Evolutionary conservation across 2,113 vertebrate genomes (phyloP), one percentile per base, ranked within the genome.

Genomic region (Hippocampus mohnikei): DNA sequence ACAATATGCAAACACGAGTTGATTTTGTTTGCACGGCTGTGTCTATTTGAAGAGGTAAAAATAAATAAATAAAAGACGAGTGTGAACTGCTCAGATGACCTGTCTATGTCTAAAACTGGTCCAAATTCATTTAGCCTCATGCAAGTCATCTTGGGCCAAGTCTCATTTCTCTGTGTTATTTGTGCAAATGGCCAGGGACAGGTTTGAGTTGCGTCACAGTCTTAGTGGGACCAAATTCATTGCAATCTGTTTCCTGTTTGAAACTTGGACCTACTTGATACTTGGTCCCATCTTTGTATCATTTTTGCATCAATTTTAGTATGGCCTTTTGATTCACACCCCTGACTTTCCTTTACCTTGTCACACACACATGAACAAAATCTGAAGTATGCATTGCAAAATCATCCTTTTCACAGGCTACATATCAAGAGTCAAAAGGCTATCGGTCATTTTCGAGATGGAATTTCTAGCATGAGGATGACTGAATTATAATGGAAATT

Each of bases 41-140:
- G 70, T 81, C 85, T 88, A 86, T 88, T 89, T 88, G 85, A 74
- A 82, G 79, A 41, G 70, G 80, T 48, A 33, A 73, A 69, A 44
- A 42, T 9, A 42, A 42, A 42, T 8, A 42, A 44, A 44, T 15
- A 68, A 71, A 42, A 23, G 37, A 9, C 29, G 9, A 63, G 37
- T n/a, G 60, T 59, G 50, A 2, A 8, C 21, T 55, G 52, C 52
- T n/a, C 21, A 55, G 52, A 2, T 27, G 27, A 15, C 16, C 8
- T 15, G 23, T 27, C 23, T 11, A 25, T 27, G 55, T 58, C 52
- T 58, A 25, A 58, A 58, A 25, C 55, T 58, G 33, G 58, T 8
- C 58, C 55, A 58, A 25, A 27, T 60, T 33, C 8, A 60, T 60
- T 33, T 33, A 20, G 15, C 29, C 27, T 20, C 33, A 60, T 16